phyloP scores from a whole-genome alignment of 2,797 vertebrate genomes.

The Labroides dimidiatus region DNA sequence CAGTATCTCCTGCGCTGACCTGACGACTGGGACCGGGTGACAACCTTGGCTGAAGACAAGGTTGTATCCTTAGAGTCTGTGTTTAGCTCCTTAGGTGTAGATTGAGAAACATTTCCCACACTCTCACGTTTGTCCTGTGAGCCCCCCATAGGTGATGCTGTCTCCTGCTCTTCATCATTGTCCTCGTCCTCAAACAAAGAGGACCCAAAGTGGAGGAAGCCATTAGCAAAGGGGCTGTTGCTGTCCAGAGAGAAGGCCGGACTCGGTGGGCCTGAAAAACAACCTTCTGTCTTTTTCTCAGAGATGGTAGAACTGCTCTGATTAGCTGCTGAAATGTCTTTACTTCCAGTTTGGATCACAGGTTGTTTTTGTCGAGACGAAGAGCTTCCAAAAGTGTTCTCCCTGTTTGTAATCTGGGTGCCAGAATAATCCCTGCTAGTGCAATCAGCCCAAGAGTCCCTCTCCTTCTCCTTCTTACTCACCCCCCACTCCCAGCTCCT shows the following conservation, averaged over 20 bases:
- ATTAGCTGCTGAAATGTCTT: conserved; percentile 23
- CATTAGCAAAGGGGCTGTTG: conserved; percentile 83
- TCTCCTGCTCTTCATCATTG: conserved; percentile 46
- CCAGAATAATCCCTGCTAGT: conserved; percentile 51
- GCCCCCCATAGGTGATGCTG: not conserved
- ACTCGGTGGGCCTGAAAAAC: conserved; percentile 78
- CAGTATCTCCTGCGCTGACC: conserved; percentile 75
- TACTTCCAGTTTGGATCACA: conserved; percentile 7
- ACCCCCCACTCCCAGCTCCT: conserved; percentile 65
- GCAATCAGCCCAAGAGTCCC: conserved; percentile 51
- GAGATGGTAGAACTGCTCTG: conserved; percentile 17
- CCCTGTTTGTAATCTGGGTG: conserved; percentile 28
- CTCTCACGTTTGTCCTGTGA: conserved; percentile 31
- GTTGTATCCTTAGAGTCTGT: conserved; percentile 33
- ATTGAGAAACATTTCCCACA: conserved; percentile 6
- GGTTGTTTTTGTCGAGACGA: conserved; percentile 42
- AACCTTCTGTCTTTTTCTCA: conserved; percentile 63
- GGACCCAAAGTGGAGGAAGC: conserved; percentile 86
- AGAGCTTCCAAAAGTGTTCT: conserved; percentile 29
- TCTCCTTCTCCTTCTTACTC: conserved; percentile 38
- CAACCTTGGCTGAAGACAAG: conserved; percentile 59
- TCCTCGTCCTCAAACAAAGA: conserved; percentile 84
- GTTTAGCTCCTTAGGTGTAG: conserved; percentile 16
- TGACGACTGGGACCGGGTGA: conserved; percentile 79
- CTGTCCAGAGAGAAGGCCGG: conserved; percentile 84